phyloP scores from a whole-genome alignment of 2,113 vertebrate species.

The Trematomus loennbergii region DNA sequence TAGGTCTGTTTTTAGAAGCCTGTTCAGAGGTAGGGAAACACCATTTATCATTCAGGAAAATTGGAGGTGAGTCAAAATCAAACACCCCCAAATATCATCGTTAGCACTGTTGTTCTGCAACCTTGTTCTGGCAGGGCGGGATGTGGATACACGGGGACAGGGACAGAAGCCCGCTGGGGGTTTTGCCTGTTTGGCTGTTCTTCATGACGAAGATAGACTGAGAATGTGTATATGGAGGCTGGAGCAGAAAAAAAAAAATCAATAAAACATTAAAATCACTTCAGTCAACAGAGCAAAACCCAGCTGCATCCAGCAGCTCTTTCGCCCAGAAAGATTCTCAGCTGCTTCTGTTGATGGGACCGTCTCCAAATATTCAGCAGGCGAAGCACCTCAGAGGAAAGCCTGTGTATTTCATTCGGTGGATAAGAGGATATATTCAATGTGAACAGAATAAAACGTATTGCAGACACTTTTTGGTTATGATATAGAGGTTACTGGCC shows the following conservation, averaged over 20 bases:
- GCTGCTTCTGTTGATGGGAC: slow-evolving; percentile 54
- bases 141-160: slow-evolving; percentile 36
- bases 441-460: slow-evolving; percentile 40
- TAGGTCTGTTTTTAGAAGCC: slow-evolving; percentile 20
- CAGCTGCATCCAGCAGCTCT: slow-evolving; percentile 70
- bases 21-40: not conserved
- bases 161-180: slow-evolving; percentile 20
- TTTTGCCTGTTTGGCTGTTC: slow-evolving; percentile 65
- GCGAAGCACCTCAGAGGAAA: slow-evolving; percentile 59
- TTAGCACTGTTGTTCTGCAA: slow-evolving; percentile 36
- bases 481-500: slow-evolving; percentile 57
- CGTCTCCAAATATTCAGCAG: slow-evolving; percentile 63
- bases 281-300: slow-evolving; percentile 78
- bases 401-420: slow-evolving; percentile 26
- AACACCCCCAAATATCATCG: slow-evolving; percentile 34
- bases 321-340: slow-evolving; percentile 64
- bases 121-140: slow-evolving; percentile 30
- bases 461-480: slow-evolving; percentile 32
- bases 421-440: slow-evolving; percentile 42
- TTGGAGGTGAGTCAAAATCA: slow-evolving; percentile 52
- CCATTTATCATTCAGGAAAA: slow-evolving; percentile 48
- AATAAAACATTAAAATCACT: slow-evolving; percentile 83
- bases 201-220: slow-evolving; percentile 71
- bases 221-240: slow-evolving; percentile 70
- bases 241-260: slow-evolving; percentile 79